These are phyloP conservation scores for Medauroidea extradentata DNA, from an alignment of 1,140 invertebrate genomes.

Conservation along the genomic window DNA sequence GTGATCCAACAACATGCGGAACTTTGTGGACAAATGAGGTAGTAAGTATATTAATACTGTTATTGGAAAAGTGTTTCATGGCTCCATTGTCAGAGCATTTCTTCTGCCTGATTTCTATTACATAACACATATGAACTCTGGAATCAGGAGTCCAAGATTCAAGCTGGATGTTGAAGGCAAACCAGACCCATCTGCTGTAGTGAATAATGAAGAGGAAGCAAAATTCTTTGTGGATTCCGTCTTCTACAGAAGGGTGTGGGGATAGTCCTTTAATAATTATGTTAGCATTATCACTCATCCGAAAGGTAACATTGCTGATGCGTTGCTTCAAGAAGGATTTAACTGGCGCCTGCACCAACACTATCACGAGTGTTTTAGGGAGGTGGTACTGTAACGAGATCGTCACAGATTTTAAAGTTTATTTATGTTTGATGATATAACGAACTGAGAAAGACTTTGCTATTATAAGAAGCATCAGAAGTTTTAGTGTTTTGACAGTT, in stretches of 20 bases:
- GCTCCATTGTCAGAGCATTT: constrained; percentile 88
- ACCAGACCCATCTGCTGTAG: constrained; percentile 52
- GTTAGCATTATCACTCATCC: constrained; percentile 94
- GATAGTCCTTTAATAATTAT: constrained; percentile 78
- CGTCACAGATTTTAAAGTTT: too few species aligned
- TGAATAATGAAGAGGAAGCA: constrained; percentile 72
- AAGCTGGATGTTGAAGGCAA: constrained; percentile 64
- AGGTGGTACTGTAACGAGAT: too few species aligned
- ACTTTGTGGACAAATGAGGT: constrained; percentile 74
- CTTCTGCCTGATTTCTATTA: constrained; percentile 83
- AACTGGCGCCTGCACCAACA: constrained; percentile 97
- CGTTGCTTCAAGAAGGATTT: constrained; percentile 85
- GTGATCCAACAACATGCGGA: constrained; percentile 78
- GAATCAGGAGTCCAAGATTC: constrained; percentile 78
- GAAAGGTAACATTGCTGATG: constrained; percentile 92
- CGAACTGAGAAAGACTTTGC: too few species aligned
- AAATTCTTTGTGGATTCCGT: constrained; percentile 87
- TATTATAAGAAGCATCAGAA: too few species aligned
- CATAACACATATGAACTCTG: constrained; percentile 91
- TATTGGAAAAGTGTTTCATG: constrained; percentile 94
- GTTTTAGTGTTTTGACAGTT: too few species aligned
- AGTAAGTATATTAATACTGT: constrained; percentile 79
- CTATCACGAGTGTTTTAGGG: too few species aligned
- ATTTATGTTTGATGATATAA: too few species aligned
- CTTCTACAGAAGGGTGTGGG: constrained; percentile 92